A percentile compares a stretch with the other conserved stretches of the same genome.
These are phyloP conservation scores for Euschistus heros DNA, from an alignment of 1,140 invertebrate species.

Conservation along the genomic window DNA sequence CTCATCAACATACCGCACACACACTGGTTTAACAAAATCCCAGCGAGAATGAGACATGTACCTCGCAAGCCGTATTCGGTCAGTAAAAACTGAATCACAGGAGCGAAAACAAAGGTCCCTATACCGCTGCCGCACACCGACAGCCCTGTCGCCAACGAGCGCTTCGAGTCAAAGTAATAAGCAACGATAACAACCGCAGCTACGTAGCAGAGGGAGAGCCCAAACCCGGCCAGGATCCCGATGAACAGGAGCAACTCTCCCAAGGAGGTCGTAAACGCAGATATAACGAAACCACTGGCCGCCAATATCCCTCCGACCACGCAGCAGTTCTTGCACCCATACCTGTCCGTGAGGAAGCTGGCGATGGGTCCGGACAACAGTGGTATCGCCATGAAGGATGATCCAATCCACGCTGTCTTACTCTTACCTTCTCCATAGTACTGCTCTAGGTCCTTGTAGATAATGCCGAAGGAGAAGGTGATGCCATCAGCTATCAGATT, in stretches of 20 bases:
- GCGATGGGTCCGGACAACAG: constrained; percentile 79
- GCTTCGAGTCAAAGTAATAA: constrained; percentile 87
- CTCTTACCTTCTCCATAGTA: constrained; percentile 65
- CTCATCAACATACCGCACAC: constrained; percentile 78
- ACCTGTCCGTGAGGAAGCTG: constrained; percentile 74
- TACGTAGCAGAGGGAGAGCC: constrained; percentile 77
- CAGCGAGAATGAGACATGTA: constrained; percentile 66
- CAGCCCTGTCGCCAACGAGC: constrained; percentile 85
- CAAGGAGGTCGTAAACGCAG: constrained; percentile 64
- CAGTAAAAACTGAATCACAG: constrained; percentile 64
- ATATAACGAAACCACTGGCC: constrained; percentile 67
- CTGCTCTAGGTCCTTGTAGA: constrained; percentile 65
- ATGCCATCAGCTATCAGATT: constrained; percentile 86
- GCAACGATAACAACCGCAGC: constrained; percentile 88
- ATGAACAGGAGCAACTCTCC: constrained; percentile 73
- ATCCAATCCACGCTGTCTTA: constrained; percentile 84
- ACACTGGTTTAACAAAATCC: constrained; percentile 74
- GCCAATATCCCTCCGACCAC: constrained; percentile 61
- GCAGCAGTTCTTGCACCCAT: constrained; percentile 34
- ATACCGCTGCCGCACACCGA: constrained; percentile 84
- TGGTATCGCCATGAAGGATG: constrained; percentile 83
- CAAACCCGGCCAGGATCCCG: constrained; percentile 74
- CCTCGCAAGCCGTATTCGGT: constrained; percentile 77
- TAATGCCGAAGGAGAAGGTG: constrained; percentile 76
- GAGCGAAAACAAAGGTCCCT: constrained; percentile 82